Percentiles rank a stretch among this genome's conserved stretches.
Evolutionary conservation across 30 jellyfish, hydroid and myxozoan species (phyloP).

Genomic region (Cassiopea andromeda): DNA sequence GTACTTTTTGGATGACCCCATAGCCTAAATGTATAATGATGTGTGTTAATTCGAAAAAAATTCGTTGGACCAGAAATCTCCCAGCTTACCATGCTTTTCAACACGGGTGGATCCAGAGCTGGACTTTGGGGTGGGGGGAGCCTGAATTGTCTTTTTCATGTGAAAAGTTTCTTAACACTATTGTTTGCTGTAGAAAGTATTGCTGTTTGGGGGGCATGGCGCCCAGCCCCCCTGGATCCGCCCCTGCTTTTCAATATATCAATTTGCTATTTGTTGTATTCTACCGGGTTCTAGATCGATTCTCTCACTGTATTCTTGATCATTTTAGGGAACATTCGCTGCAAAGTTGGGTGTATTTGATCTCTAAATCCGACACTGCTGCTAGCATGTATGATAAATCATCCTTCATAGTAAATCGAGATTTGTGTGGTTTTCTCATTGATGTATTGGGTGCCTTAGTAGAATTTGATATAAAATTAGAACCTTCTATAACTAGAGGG

Average conservation of each 20-base stretch:
- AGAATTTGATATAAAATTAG: slow-evolving; percentile 79
- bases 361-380: slow-evolving; percentile 69
- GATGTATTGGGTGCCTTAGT: slow-evolving; percentile 88
- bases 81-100: no score
- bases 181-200: no score
- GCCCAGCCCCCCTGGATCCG: no score
- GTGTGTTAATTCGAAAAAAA: no score
- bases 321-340: slow-evolving; percentile 82
- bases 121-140: no score
- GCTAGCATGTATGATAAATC: slow-evolving; percentile 77
- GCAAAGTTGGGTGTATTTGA: slow-evolving; percentile 79
- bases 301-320: neutral
- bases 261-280: neutral
- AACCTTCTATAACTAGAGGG: slow-evolving; percentile 93
- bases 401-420: slow-evolving; percentile 79
- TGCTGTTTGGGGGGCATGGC: no score
- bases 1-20: no score
- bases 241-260: neutral
- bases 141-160: no score
- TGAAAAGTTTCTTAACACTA: no score
- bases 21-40: no score
- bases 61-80: no score
- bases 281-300: neutral
- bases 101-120: no score
- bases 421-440: slow-evolving; percentile 47